Evolutionary conservation across 2,797 vertebrate genomes (phyloP).

Genomic region (Bradypus variegatus): DNA sequence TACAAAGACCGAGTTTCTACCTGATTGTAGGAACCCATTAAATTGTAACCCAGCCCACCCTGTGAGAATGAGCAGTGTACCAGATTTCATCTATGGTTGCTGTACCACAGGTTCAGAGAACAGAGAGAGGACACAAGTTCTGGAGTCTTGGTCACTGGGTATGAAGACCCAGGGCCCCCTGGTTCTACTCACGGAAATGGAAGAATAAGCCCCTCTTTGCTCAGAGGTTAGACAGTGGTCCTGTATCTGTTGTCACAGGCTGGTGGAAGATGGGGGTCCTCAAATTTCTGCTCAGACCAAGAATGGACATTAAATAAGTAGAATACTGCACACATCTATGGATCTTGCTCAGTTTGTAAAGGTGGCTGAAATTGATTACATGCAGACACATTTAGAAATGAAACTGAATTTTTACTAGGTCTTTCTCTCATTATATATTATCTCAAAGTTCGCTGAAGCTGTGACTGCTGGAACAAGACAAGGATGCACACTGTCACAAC

Average conservation of each 20-base stretch:
- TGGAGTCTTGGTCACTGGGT: background rate
- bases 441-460: background rate
- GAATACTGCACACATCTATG: background rate
- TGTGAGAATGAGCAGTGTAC: background rate
- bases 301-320: background rate
- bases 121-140: accelerated
- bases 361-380: background rate
- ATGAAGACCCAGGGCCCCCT: background rate
- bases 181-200: too few relatives aligned
- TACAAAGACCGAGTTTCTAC: background rate
- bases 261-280: background rate
- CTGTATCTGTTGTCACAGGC: background rate
- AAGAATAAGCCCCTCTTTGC: background rate
- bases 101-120: background rate
- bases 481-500: too few relatives aligned
- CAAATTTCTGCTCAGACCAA: too few relatives aligned
- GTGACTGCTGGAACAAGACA: too few relatives aligned
- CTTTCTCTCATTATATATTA: background rate
- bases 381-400: background rate
- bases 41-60: too few relatives aligned
- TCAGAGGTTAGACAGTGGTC: background rate
- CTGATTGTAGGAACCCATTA: background rate
- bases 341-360: background rate
- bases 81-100: background rate
- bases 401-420: background rate